phyloP scores from a whole-genome alignment of 2,888 invertebrate species.

The Fragum fragum region DNA sequence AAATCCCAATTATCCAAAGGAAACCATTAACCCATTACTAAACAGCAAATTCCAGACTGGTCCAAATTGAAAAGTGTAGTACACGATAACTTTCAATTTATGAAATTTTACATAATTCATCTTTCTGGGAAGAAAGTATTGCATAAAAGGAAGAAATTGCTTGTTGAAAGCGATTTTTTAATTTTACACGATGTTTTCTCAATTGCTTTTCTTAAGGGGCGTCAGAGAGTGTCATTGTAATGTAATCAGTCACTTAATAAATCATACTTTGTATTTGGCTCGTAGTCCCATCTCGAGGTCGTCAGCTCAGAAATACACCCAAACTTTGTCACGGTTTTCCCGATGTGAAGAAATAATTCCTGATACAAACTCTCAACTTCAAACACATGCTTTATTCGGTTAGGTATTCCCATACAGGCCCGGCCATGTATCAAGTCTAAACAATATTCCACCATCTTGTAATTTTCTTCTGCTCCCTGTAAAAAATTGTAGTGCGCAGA shows the following conservation, averaged over 20 bases:
- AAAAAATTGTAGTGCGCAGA: too few species aligned
- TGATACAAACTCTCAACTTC: slow-evolving; percentile 76
- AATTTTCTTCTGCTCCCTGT: slow-evolving; percentile 64
- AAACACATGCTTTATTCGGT: slow-evolving; percentile 71
- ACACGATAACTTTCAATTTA: too few species aligned
- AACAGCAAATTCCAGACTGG: too few species aligned
- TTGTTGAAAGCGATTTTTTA: background rate
- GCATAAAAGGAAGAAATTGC: background rate
- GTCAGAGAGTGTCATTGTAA: too few species aligned
- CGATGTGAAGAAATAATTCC: slow-evolving; percentile 70
- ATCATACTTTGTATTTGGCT: slow-evolving; percentile 70
- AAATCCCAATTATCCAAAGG: background rate
- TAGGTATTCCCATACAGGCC: slow-evolving; percentile 67
- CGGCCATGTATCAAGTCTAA: slow-evolving; percentile 73
- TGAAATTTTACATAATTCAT: too few species aligned
- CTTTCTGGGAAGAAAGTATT: background rate
- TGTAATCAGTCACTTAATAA: too few species aligned
- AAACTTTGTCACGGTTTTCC: slow-evolving; percentile 61
- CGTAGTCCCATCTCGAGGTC: slow-evolving; percentile 77
- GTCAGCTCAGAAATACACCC: slow-evolving; percentile 68
- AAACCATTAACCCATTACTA: too few species aligned
- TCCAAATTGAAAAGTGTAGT: too few species aligned
- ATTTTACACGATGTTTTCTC: background rate
- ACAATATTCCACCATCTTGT: slow-evolving; percentile 69
- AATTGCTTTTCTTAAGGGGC: background rate